These are phyloP conservation scores for Montipora foliosa DNA, from an alignment of 64 coral and sea anemone genomes.

Conservation along the genomic window DNA sequence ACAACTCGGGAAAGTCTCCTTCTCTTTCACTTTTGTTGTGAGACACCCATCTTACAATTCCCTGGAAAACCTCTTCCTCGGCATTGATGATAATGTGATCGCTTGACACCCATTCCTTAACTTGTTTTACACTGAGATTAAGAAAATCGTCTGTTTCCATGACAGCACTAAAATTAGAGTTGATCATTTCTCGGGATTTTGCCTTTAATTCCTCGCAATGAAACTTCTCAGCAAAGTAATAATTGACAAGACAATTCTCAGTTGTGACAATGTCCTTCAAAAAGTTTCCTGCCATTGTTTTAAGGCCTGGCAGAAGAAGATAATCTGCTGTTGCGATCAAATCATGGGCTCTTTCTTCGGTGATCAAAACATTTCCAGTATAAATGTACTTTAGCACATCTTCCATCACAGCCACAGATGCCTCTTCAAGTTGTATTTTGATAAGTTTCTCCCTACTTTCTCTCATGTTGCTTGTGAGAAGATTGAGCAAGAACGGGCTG, in stretches of 20 bases:
- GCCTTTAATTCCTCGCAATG: neutral
- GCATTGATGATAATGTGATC: constrained; percentile 9
- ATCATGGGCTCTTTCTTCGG: constrained; percentile 55
- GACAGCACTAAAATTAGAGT: neutral
- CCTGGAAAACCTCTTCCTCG: constrained; percentile 73
- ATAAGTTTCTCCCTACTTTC: constrained; percentile 72
- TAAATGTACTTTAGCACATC: constrained; percentile 76
- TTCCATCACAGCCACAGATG: constrained; percentile 50
- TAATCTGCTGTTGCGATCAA: constrained; percentile 67
- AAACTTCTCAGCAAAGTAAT: constrained; percentile 2
- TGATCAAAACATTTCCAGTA: constrained; percentile 58
- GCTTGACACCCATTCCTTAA: neutral
- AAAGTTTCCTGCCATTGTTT: constrained; percentile 54
- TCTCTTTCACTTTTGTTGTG: neutral
- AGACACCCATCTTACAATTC: neutral
- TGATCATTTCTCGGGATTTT: neutral
- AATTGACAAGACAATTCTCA: constrained; percentile 67
- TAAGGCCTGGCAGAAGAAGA: constrained; percentile 65
- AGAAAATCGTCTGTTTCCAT: neutral
- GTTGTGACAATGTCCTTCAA: constrained; percentile 54
- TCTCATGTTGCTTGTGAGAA: constrained; percentile 79
- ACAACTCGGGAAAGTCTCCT: neutral
- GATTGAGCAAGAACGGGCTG: constrained; percentile 66
- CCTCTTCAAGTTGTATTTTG: constrained; percentile 55
- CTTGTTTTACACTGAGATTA: neutral